These are phyloP conservation scores for Premnoplex brunnescens DNA, from an alignment of 2,797 vertebrate species.

Conservation along the genomic window DNA sequence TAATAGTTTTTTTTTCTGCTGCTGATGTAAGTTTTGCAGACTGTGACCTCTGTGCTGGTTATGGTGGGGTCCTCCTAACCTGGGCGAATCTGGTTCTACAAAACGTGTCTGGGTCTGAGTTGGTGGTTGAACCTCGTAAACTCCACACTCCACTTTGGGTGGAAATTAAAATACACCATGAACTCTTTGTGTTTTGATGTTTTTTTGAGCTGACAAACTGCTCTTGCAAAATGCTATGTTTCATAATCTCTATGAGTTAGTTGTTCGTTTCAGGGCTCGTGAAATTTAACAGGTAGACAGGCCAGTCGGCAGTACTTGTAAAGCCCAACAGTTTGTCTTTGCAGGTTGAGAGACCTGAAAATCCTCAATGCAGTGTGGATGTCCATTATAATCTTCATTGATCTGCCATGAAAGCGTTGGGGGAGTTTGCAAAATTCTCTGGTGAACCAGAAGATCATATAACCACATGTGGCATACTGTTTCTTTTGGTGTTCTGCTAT, in stretches of 20 bases:
- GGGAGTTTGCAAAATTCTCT: background rate
- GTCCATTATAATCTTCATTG: background rate
- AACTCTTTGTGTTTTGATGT: background rate
- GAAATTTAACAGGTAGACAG: slow-evolving; percentile 15
- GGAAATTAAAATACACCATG: background rate
- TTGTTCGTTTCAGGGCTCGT: slow-evolving; percentile 52
- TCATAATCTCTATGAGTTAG: slow-evolving; percentile 25
- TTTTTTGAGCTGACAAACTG: background rate
- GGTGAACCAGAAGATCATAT: background rate
- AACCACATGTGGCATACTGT: background rate
- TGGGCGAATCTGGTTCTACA: background rate
- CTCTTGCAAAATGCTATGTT: background rate
- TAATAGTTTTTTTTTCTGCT: background rate
- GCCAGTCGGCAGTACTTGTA: background rate
- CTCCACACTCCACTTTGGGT: background rate
- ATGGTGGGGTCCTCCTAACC: background rate
- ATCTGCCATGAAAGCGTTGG: background rate
- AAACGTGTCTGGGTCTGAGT: background rate
- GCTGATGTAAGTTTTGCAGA: background rate
- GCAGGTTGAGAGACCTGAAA: background rate
- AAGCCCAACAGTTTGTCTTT: background rate
- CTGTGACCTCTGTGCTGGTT: background rate
- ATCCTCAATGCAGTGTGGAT: background rate
- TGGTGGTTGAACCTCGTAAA: background rate
- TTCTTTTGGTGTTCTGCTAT: background rate